These are phyloP conservation scores for Gallinago jamesoni DNA, from an alignment of 2,113 vertebrate species.

Conservation along the genomic window DNA sequence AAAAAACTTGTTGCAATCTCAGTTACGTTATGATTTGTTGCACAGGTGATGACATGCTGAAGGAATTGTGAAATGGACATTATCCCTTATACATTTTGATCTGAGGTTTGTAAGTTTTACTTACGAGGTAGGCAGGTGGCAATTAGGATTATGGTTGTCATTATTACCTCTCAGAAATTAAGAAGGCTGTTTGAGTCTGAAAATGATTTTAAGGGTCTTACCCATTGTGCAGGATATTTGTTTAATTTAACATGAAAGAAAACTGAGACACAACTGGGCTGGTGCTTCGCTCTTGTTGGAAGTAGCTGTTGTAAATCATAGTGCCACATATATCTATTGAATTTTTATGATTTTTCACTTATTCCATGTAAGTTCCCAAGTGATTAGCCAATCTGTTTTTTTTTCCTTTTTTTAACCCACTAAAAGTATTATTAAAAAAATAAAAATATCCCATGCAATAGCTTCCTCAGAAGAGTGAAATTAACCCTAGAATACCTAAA, in stretches of 20 bases:
- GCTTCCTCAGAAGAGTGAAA: background rate
- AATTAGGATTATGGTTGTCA: background rate
- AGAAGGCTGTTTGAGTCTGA: background rate
- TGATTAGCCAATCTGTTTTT: background rate
- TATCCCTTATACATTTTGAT: background rate
- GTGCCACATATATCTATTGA: background rate
- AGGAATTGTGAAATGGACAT: background rate
- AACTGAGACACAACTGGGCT: background rate
- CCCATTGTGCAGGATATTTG: background rate
- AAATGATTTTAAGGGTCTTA: background rate
- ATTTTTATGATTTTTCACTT: background rate
- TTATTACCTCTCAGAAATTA: background rate
- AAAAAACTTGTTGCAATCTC: background rate
- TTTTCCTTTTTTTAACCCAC: background rate
- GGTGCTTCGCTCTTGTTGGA: background rate
- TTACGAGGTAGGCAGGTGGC: background rate
- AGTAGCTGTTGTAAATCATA: background rate
- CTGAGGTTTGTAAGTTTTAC: background rate
- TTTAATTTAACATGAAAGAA: background rate
- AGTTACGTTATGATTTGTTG: background rate
- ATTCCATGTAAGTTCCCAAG: background rate
- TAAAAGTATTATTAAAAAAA: background rate
- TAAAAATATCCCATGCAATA: background rate
- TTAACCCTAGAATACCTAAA: background rate
- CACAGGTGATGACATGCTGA: background rate